Evolutionary conservation across 2,797 vertebrate species (phyloP).

Genomic region (Tokudaia muenninki): DNA sequence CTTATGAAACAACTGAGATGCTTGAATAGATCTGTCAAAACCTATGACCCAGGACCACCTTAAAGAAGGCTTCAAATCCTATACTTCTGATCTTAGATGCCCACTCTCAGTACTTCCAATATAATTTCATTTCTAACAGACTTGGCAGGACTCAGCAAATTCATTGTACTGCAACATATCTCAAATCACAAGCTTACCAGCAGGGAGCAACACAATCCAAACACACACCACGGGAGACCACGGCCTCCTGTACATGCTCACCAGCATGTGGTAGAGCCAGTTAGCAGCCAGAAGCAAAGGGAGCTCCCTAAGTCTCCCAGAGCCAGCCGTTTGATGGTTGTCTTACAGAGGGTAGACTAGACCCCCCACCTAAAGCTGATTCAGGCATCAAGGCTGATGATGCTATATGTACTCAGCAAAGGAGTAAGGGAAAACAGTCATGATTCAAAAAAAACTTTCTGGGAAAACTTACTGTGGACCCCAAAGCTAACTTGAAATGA

Average conservation of each 20-base stretch:
- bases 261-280: background rate
- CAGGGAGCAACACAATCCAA: background rate
- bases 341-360: background rate
- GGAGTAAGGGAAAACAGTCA: background rate
- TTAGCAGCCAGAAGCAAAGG: background rate
- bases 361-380: background rate
- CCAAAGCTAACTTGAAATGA: background rate
- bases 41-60: background rate
- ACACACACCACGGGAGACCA: background rate
- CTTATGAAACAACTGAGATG: background rate
- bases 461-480: background rate
- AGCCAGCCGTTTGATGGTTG: background rate
- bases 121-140: background rate
- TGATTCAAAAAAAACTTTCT: slow-evolving; percentile 30
- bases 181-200: background rate
- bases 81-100: background rate
- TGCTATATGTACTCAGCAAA: background rate
- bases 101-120: slow-evolving; percentile 10
- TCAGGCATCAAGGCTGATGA: background rate
- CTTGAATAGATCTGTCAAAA: background rate
- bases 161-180: background rate
- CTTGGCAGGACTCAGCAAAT: background rate
- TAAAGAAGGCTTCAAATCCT: background rate
- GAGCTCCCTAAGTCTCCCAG: background rate
- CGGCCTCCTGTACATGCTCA: background rate